Evolutionary conservation across 2,888 invertebrate genomes (phyloP).

Genomic region (Phania funesta): DNA sequence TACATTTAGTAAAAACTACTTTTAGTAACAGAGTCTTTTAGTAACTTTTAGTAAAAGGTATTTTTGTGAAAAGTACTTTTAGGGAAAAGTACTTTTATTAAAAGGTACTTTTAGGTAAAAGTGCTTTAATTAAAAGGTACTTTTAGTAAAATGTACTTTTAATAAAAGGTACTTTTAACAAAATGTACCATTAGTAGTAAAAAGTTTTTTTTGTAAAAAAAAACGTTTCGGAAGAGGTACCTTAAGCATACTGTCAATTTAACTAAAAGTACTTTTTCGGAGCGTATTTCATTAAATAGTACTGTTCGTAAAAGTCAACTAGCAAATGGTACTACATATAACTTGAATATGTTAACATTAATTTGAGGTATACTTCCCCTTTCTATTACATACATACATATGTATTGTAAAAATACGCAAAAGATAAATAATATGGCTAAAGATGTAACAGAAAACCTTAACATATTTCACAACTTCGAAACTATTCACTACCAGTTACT

Average conservation of each 20-base stretch:
- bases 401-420: neutral
- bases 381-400: neutral
- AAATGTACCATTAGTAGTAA: too few species aligned
- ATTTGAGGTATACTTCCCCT: conserved; percentile 5
- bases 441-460: neutral
- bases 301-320: too few species aligned
- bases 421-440: conserved; percentile 16
- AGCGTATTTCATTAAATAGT: too few species aligned
- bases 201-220: neutral
- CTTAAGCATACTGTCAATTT: too few species aligned
- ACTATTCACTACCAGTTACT: neutral
- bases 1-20: neutral
- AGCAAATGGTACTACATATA: too few species aligned
- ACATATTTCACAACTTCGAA: conserved; percentile 18
- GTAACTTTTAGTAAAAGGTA: neutral
- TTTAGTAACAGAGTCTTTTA: neutral
- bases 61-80: neutral
- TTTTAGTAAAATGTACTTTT: too few species aligned
- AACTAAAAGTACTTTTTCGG: too few species aligned
- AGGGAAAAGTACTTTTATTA: neutral
- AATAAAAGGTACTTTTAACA: too few species aligned
- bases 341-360: too few species aligned
- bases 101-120: too few species aligned
- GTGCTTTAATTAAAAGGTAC: too few species aligned
- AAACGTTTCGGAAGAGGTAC: too few species aligned